These are phyloP conservation scores for Drosophila busckii DNA, from an alignment of 1,140 invertebrate species.

Conservation along the genomic window DNA sequence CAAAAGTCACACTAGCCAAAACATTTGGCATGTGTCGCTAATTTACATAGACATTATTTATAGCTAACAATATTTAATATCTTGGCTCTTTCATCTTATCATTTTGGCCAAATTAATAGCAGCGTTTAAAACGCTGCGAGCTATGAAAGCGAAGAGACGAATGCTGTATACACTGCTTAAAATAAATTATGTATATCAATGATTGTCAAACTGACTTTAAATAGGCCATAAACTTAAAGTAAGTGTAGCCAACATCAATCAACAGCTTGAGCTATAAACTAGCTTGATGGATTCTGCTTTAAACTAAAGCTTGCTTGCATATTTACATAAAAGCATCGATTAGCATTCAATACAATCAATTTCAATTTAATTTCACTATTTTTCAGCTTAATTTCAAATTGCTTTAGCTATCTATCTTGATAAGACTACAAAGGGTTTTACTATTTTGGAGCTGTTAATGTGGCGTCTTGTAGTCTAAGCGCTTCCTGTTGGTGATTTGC, in stretches of 20 bases:
- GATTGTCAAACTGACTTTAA: too few species aligned
- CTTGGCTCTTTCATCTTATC: constrained; percentile 11
- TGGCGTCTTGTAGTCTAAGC: constrained; percentile 50
- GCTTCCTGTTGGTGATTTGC: constrained; percentile 42
- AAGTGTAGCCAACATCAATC: too few species aligned
- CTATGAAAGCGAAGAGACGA: not conserved
- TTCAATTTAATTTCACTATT: constrained; percentile 1
- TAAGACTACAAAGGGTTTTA: not conserved
- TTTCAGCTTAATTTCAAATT: constrained; percentile 14
- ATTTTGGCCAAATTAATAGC: constrained; percentile 57
- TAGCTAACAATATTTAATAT: not conserved
- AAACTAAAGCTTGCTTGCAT: too few species aligned
- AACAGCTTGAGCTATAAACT: too few species aligned
- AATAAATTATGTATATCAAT: too few species aligned
- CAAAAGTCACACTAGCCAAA: constrained; percentile 63
- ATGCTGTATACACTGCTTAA: too few species aligned
- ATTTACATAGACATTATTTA: constrained; percentile 57
- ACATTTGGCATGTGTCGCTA: constrained; percentile 57
- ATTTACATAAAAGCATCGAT: too few species aligned
- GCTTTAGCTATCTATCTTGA: constrained; percentile 25
- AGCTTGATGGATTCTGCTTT: too few species aligned
- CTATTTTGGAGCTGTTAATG: constrained; percentile 27
- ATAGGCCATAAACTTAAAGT: too few species aligned
- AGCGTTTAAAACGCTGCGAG: constrained; percentile 34
- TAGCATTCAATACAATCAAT: too few species aligned